Base-by-base conservation (phyloP, 2,113 vertebrate genomes). In the Petrocephalus zakoni region DNA sequence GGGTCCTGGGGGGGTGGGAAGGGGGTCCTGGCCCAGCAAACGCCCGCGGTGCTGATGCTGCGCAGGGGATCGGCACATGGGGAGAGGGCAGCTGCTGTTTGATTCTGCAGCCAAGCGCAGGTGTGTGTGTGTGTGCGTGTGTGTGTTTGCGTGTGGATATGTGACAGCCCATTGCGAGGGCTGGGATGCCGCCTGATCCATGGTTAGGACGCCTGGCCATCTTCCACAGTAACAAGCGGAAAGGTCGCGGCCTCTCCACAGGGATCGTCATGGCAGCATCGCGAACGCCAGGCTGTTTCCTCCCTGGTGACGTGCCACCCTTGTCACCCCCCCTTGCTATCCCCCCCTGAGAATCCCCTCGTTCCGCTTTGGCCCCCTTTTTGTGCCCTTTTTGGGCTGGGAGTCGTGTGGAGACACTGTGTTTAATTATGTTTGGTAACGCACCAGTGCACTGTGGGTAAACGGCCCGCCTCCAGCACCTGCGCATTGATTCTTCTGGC, bases 381-480 rank as follows among this genome's bases (percentile, higher is more conserved):
- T n/a, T 85, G 29, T 25, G 4, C 4, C 46, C n/a, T 25, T 25
- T 64, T 64, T 25, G n/a, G 9, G n/a, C 61, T 64, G 61, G 61
- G 89, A 93, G 89, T 91, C 89, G 64, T 75, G 88, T 90, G 89
- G 88, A 90, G 91, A 92, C 91, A 86, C 75, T 46, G 81, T 92
- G 89, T 94, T 94, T 95, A 95, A 95, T 95, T 94, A 94, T 92
- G 92, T 91, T 91, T 89, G 91, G 94, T 93, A 94, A 94, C 90
- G 93, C 93, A 92, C 93, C 94, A 90, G 75, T 93, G 92, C 93
- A 86, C 92, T 92, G 90, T 94, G 93, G 91, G 93, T 94, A 93
- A 85, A 94, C 93, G 91, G 88, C 86, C 88, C 86, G 90, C 92
- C 91, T 90, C 88, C 89, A 87, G 86, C 90, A 89, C 89, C 89